These are phyloP conservation scores for Falco columbarius DNA, from an alignment of 2,797 vertebrate species.

Conservation along the genomic window DNA sequence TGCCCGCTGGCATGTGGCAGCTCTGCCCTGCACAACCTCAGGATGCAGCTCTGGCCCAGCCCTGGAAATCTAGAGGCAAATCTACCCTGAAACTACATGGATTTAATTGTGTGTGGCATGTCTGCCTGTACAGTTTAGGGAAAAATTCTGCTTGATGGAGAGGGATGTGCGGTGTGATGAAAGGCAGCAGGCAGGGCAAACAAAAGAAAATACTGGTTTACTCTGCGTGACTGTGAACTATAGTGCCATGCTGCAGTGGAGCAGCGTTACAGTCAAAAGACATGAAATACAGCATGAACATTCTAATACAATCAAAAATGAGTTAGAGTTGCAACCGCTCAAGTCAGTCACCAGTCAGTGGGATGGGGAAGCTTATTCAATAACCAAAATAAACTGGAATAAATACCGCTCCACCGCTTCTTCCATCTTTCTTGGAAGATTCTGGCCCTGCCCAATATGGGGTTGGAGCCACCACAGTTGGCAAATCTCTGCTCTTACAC, in stretches of 20 bases:
- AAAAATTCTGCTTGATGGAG: background rate
- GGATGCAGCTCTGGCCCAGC: background rate
- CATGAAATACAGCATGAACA: background rate
- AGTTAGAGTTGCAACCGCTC: background rate
- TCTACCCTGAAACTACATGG: background rate
- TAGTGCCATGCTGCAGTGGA: background rate
- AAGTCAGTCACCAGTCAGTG: background rate
- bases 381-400: background rate
- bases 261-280: background rate
- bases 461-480: background rate
- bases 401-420: background rate
- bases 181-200: background rate
- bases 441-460: background rate
- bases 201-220: background rate
- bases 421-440: background rate
- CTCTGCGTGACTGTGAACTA: background rate
- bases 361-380: background rate
- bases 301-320: background rate
- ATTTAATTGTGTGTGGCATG: background rate
- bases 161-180: fast-evolving
- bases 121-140: background rate
- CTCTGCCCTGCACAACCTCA: background rate
- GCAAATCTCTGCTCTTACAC: background rate
- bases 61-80: background rate
- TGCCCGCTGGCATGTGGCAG: fast-evolving